Conservation (phyloP, 1,140 invertebrate genomes). For the Drosophila trapezifrons region DNA sequence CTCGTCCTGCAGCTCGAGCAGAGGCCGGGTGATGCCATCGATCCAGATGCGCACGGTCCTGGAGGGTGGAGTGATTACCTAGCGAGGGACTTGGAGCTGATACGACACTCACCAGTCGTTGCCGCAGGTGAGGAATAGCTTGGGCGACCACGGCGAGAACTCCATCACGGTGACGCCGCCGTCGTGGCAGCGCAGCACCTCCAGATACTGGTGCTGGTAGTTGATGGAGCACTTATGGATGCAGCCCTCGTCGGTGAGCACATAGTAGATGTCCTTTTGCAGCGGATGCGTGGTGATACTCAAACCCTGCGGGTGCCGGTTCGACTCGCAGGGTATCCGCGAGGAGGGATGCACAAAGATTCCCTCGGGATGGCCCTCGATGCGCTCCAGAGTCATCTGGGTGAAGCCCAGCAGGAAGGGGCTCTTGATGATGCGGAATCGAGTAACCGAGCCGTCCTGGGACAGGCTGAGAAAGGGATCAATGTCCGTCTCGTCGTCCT, state of each 20-base stretch:
- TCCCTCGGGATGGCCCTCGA: slow-evolving; percentile 88
- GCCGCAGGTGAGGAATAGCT: slow-evolving; percentile 92
- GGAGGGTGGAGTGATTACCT: neutral
- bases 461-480: slow-evolving; percentile 85
- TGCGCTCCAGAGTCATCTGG: slow-evolving; percentile 87
- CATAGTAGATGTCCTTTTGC: slow-evolving; percentile 88
- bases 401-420: slow-evolving; percentile 84
- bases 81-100: neutral
- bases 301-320: slow-evolving; percentile 86
- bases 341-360: slow-evolving; percentile 47
- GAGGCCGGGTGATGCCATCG: slow-evolving; percentile 87
- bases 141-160: slow-evolving; percentile 91
- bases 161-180: slow-evolving; percentile 91
- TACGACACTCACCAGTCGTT: slow-evolving; percentile 89
- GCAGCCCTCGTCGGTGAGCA: slow-evolving; percentile 93
- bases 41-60: slow-evolving; percentile 90
- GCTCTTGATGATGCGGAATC: slow-evolving; percentile 84
- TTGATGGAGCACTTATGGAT: slow-evolving; percentile 90
- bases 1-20: slow-evolving; percentile 86
- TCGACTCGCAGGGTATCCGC: slow-evolving; percentile 51
- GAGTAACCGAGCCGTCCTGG: slow-evolving; percentile 87
- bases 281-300: slow-evolving; percentile 88
- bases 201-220: slow-evolving; percentile 88
- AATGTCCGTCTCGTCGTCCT: slow-evolving; percentile 80
- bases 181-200: slow-evolving; percentile 90